Evolutionary conservation across 2,113 vertebrate species (phyloP).

Genomic region (Tinamus guttatus): DNA sequence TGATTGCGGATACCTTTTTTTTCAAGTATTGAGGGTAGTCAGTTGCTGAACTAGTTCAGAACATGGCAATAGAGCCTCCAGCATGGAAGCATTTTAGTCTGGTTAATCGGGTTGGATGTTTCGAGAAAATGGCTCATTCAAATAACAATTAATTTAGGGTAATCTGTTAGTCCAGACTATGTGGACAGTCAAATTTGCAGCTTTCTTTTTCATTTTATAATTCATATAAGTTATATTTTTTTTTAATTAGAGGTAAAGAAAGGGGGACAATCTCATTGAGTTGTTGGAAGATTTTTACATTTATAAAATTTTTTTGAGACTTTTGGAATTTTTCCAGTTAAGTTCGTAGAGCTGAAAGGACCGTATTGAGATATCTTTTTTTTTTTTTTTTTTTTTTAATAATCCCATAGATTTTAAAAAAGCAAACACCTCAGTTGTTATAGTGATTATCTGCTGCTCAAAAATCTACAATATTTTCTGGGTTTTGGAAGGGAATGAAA

Average conservation of each 20-base stretch:
- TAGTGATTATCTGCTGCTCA: background rate
- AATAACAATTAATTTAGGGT: background rate
- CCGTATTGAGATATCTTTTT: background rate
- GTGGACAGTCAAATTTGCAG: background rate
- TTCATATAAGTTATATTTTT: background rate
- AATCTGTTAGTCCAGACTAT: background rate
- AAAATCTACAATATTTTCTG: background rate
- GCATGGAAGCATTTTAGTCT: background rate
- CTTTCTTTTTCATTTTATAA: background rate
- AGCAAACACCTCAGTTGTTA: background rate
- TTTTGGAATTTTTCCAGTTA: background rate
- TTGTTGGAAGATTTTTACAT: background rate
- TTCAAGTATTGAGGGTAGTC: background rate
- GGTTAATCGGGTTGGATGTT: background rate
- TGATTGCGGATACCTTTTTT: accelerated
- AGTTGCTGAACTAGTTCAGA: background rate
- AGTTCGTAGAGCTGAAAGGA: background rate
- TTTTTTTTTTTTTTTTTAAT: background rate
- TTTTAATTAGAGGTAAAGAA: background rate
- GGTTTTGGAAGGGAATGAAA: background rate
- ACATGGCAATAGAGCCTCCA: background rate
- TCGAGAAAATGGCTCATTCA: background rate
- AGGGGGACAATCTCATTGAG: background rate
- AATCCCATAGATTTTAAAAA: background rate
- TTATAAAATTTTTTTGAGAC: background rate